Percentiles rank a stretch among this genome's conserved stretches.
phyloP scores from a whole-genome alignment of 1,140 invertebrate species.

The Globodera ellingtonae region DNA sequence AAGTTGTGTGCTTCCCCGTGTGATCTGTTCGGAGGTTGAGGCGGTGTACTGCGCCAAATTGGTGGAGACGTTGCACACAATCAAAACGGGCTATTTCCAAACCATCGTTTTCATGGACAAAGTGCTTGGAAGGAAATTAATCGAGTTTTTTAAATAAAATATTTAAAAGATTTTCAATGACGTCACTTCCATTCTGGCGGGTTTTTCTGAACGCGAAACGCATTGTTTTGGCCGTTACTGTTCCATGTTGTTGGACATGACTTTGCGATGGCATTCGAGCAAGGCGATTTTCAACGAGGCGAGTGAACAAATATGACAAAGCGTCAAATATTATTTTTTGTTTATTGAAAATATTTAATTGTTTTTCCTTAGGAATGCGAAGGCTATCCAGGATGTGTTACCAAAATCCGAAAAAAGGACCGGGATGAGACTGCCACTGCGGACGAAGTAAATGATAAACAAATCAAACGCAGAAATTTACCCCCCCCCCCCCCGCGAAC shows the following conservation, averaged over 20 bases:
- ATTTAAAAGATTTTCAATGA: slow-evolving; percentile 89
- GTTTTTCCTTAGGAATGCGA: slow-evolving; percentile 34
- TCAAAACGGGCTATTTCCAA: slow-evolving; percentile 95
- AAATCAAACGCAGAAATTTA: neutral
- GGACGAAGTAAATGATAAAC: slow-evolving; percentile 22
- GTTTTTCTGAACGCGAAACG: slow-evolving; percentile 95
- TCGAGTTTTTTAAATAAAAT: slow-evolving; percentile 26
- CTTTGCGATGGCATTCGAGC: slow-evolving; percentile 92
- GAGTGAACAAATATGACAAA: neutral
- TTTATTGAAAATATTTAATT: slow-evolving; percentile 24
- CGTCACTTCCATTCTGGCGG: slow-evolving; percentile 93
- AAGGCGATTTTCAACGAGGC: slow-evolving; percentile 84
- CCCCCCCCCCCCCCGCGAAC: neutral
- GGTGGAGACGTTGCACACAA: slow-evolving; percentile 87
- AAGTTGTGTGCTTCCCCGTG: slow-evolving; percentile 90
- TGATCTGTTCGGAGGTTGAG: slow-evolving; percentile 89
- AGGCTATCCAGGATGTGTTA: slow-evolving; percentile 37
- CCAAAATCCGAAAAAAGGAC: slow-evolving; percentile 46
- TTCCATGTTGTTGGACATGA: slow-evolving; percentile 85
- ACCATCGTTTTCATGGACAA: slow-evolving; percentile 94
- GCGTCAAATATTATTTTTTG: slow-evolving; percentile 1
- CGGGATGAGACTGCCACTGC: slow-evolving; percentile 36
- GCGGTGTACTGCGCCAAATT: slow-evolving; percentile 96
- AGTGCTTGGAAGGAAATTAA: slow-evolving; percentile 69
- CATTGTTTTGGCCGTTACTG: slow-evolving; percentile 93